These are phyloP conservation scores for Sebastiscus albofasciatus DNA, from an alignment of 2,797 vertebrate genomes.

Conservation along the genomic window DNA sequence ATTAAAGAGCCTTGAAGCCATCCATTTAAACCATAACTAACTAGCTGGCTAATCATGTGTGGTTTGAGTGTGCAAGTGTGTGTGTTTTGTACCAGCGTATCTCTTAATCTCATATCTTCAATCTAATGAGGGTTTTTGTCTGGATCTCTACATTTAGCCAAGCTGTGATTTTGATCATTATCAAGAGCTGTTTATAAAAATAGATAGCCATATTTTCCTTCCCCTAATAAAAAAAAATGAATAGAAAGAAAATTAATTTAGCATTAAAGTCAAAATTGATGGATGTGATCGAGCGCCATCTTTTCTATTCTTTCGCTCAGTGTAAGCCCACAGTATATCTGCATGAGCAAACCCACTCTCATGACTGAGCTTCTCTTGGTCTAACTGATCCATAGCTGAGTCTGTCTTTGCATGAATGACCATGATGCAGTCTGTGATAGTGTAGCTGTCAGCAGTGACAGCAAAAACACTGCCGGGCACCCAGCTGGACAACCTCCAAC, in stretches of 20 bases:
- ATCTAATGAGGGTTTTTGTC: background rate
- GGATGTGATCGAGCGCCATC: background rate
- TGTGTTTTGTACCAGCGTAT: background rate
- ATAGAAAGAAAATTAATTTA: background rate
- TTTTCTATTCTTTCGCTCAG: background rate
- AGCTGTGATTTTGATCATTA: background rate
- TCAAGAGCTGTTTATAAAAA: background rate
- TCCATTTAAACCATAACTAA: conserved; percentile 3
- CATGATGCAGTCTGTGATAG: conserved; percentile 61
- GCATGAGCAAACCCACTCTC: conserved; percentile 35
- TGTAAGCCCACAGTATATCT: conserved; percentile 20
- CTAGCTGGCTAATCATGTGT: background rate
- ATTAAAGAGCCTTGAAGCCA: background rate
- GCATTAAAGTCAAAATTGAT: background rate
- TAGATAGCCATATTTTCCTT: background rate
- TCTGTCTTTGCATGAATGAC: conserved; percentile 65
- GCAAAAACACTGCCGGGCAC: conserved; percentile 47
- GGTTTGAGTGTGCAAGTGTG: background rate
- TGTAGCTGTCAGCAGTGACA: conserved; percentile 59
- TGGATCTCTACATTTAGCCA: background rate
- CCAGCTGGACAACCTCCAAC: conserved; percentile 48
- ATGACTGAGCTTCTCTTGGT: conserved; percentile 48
- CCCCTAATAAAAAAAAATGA: background rate
- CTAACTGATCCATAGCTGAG: conserved; percentile 57
- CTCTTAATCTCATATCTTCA: background rate